Evolutionary conservation across 2,113 vertebrate genomes (phyloP), one percentile per base, ranked within the genome.

Genomic region (Oncorhynchus keta): DNA sequence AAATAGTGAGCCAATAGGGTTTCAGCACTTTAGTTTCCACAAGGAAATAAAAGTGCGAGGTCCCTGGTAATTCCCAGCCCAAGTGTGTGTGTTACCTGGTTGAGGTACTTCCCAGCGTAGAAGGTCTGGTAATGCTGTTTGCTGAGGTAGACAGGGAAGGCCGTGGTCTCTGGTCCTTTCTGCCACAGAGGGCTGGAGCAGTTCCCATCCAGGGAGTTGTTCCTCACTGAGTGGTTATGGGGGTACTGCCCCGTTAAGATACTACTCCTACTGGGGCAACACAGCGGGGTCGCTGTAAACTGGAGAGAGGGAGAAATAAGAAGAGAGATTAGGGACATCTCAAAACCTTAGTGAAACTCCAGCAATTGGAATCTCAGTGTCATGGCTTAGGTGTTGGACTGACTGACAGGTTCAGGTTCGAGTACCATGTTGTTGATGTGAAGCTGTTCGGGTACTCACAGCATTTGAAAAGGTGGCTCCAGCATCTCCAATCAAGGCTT

Each of bases 211-310:
- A 93, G 71, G 0, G 93, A 94, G 89, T 95, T 94, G 86, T 95
- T 95, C 59, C 87, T 84, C 76, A 94, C 94, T 77, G 78, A 80
- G 78, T 95, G 93, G 87, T 95, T 95, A 88, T 95, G 94, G 6
- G 92, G 93, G 84, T 95, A 95, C 49, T 48, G 91, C 1, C 94
- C 94, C 0, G 91, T 91, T 59, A 95, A 32, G 20, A 95, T 85
- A 79, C 93, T 93, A 86, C 93, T 92, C 18, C 94, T 85, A 71
- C 94, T 95, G 30, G 94, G 94, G 83, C 94, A 95, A 87, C 94
- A 94, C 76, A 95, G 88, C 0, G 94, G 93, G 0, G 92, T 89
- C n/a, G 85, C 91, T 0, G 90, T 90, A 30, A 91, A 95, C 94
- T 95, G 69, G 73, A 20, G 69, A 59, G 4, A 0, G 13, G 59